Base-by-base conservation (phyloP, 2,113 vertebrate species). In the Verasper variegatus region DNA sequence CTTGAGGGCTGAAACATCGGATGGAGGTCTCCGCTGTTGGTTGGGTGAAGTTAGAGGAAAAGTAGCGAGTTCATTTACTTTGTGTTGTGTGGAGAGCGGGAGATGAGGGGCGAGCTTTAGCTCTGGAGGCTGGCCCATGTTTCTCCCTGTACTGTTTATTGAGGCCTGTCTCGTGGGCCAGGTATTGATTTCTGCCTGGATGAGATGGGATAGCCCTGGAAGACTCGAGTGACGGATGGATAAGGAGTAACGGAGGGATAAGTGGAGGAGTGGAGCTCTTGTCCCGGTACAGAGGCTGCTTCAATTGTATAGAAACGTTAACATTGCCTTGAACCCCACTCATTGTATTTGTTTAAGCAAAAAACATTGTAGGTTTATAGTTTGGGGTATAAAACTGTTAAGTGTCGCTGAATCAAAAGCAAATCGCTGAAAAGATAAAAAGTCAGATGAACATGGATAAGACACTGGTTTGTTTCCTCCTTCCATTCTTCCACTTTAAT, bases 101-200 rank as follows among this genome's bases (percentile, higher is more conserved):
- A 76, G 67, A 74, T 72, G 73, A 49, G 31, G 42, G 26, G 21
- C 17, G 45, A 68, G 82, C 78, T 88, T 88, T 87, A 86, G 86
- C 55, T 86, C 74, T 82, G 61, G 74, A 86, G 80, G 75, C 71
- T 69, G 71, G 78, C 71, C 89, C 88, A 88, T 92, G 90, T 87
- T 90, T 91, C 88, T 89, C 83, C 81, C 79, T 67, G 70, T 49
- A 61, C 84, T 89, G 89, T 92, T 93, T 93, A 93, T 92, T 84
- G 86, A 90, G 83, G 82, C 83, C 87, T 83, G 84, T 91, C 86
- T 89, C 88, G 73, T 85, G 83, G 80, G 86, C 87, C 84, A 81
- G 76, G 61, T 93, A 93, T 93, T 90, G 92, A 93, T 93, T 91
- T 91, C 79, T 92, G 86, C 71, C 86, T 75, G 90, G 86, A 92